Evolutionary conservation across 2,797 vertebrate species (phyloP).

Genomic region (Gastrophryne carolinensis): DNA sequence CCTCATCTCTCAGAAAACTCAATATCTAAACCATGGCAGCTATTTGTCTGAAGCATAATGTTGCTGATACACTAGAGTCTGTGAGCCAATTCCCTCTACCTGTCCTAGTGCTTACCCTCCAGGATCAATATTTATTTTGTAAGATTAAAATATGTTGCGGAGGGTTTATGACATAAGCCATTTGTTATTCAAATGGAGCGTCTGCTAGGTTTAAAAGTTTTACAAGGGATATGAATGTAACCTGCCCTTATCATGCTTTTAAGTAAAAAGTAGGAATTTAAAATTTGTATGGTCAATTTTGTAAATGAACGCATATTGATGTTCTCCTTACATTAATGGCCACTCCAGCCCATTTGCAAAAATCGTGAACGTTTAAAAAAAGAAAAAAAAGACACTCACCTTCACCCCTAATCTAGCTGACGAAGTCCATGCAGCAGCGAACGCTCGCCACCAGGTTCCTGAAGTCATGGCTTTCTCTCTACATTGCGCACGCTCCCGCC

Average conservation of each 20-base stretch:
- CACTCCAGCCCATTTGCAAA: no score
- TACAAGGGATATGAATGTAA: neutral
- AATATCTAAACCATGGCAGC: constrained; percentile 26
- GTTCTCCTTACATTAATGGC: constrained; percentile 15
- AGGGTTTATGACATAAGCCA: neutral
- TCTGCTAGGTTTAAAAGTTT: neutral
- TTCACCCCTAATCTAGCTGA: no score
- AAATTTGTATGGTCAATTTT: neutral
- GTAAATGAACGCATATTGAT: constrained; percentile 8
- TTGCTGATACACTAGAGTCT: neutral
- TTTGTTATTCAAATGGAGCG: neutral
- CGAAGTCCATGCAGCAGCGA: no score
- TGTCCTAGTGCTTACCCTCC: neutral
- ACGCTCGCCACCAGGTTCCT: no score
- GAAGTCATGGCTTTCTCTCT: no score
- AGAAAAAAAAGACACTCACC: no score
- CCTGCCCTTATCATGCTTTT: neutral
- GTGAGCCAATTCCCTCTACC: neutral
- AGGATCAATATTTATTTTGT: constrained; percentile 20
- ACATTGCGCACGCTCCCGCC: no score
- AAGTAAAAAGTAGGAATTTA: constrained; percentile 3
- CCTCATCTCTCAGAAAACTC: constrained; percentile 8
- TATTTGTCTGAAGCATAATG: constrained; percentile 15
- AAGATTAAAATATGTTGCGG: neutral
- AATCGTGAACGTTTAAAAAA: no score